Evolutionary conservation across 2,888 invertebrate species (phyloP).

Genomic region (Pinctada fucata): DNA sequence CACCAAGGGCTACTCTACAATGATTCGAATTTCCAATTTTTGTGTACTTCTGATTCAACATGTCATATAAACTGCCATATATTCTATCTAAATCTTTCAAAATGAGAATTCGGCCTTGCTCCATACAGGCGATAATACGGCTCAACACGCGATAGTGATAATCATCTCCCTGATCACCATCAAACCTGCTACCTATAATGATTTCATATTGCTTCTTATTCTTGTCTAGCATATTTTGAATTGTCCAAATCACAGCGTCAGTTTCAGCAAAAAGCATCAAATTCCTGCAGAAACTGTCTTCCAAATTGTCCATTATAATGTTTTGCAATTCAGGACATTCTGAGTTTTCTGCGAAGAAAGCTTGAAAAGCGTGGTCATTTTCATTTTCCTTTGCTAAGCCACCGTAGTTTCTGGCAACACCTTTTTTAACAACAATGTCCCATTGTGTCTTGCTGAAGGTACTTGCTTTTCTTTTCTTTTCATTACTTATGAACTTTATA

Average conservation of each 20-base stretch:
- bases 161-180: slow-evolving; percentile 55
- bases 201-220: slow-evolving; percentile 37
- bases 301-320: no score
- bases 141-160: slow-evolving; percentile 57
- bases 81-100: slow-evolving; percentile 55
- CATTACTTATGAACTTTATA: no score
- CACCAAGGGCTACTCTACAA: slow-evolving; percentile 54
- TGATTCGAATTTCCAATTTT: slow-evolving; percentile 50
- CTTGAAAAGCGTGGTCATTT: no score
- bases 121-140: slow-evolving; percentile 59
- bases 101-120: slow-evolving; percentile 52
- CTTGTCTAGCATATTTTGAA: not conserved
- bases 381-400: no score
- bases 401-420: no score
- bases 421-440: no score
- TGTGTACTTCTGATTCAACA: slow-evolving; percentile 61
- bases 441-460: no score
- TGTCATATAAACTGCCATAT: slow-evolving; percentile 30
- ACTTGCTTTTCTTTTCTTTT: no score
- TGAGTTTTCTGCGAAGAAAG: not conserved
- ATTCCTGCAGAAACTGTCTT: no score
- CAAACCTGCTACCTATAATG: slow-evolving; percentile 58
- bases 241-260: not conserved
- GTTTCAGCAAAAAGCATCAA: not conserved
- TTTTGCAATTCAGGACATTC: no score